Base-by-base conservation (phyloP, 2,797 vertebrate species). In the Ctenopoma multispine region DNA sequence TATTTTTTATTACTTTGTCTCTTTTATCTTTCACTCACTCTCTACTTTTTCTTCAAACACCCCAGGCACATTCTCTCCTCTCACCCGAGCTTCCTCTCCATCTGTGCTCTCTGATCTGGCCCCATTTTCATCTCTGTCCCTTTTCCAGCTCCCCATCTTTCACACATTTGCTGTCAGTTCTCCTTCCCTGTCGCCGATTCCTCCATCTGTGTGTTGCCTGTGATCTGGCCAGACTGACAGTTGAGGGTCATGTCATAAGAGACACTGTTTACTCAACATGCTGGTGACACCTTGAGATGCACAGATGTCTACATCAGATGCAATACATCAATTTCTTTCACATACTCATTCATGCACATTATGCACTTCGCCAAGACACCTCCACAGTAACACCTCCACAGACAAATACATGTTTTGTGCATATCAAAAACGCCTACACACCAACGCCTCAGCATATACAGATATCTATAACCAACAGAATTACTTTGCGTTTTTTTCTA, bases 51-150 rank as follows among this genome's bases (percentile, higher is more conserved):
- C 11, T n/a, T 58, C 17, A 71, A 20, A 54, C 55, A 47, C 62
- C 38, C 14, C 15, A 49, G 15, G 1, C 31, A 56, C 47, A 29
- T 46, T 40, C 46, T 41, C n/a, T 51, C 41, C 27, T 60, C 46
- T 65, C 75, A 47, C 7, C 47, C 15, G 23, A 5, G 20, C 59
- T 72, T 74, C 79, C 72, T 70, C 63, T 75, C 40, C 69, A 79
- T 81, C 73, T 83, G 69, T 62, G 17, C 41, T 62, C 68, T 77
- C 29, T 79, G 66, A 73, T 81, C 74, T 67, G 36, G 20, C 59
- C 31, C 50, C 40, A 21, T 40, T 15, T 81, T 69, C 58, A 72
- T 77, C 79, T 69, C 38, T 51, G 40, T 55, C 54, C 20, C 62
- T 64, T 48, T 51, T 68, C 63, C 63, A 63, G 59, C 70, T 78